Evolutionary conservation across 2,113 vertebrate species (phyloP).

Genomic region (Prochilodus magdalenae): DNA sequence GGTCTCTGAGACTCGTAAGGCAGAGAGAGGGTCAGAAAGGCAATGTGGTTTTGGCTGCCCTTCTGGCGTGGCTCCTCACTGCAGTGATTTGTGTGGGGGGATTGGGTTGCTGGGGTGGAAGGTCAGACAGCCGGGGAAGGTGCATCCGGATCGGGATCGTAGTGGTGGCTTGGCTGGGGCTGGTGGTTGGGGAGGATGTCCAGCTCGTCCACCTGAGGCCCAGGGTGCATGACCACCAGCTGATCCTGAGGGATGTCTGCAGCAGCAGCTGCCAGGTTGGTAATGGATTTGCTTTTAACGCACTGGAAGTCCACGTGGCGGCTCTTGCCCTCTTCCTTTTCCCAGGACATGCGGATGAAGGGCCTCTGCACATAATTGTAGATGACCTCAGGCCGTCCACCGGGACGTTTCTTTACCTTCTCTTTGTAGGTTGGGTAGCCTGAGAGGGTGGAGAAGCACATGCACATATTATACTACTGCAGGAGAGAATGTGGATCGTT

Average conservation of each 20-base stretch:
- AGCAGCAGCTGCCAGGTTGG: slow-evolving; percentile 89
- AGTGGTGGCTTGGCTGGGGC: slow-evolving; percentile 65
- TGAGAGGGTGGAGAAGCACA: slow-evolving; percentile 55
- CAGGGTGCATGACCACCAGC: slow-evolving; percentile 90
- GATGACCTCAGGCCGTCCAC: slow-evolving; percentile 94
- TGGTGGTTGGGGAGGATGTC: slow-evolving; percentile 86
- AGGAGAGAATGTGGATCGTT: neutral
- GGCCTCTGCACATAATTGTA: slow-evolving; percentile 98
- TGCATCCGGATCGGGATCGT: slow-evolving; percentile 84
- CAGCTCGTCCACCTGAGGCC: slow-evolving; percentile 93
- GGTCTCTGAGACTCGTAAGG: slow-evolving; percentile 52
- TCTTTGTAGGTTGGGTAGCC: slow-evolving; percentile 98
- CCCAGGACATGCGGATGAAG: slow-evolving; percentile 98
- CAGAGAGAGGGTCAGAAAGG: slow-evolving; percentile 67
- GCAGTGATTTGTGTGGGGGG: slow-evolving; percentile 34
- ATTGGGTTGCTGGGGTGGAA: neutral
- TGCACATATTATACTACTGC: neutral
- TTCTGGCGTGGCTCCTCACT: slow-evolving; percentile 19
- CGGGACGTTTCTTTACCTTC: slow-evolving; percentile 95
- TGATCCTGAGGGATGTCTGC: slow-evolving; percentile 97
- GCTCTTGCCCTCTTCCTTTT: slow-evolving; percentile 98
- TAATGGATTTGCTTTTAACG: slow-evolving; percentile 97
- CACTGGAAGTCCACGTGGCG: slow-evolving; percentile 98
- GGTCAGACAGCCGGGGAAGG: slow-evolving; percentile 84
- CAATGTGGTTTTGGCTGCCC: slow-evolving; percentile 64